Evolutionary conservation across 1,140 invertebrate genomes (phyloP).

Genomic region (Temnothorax longispinosus): DNA sequence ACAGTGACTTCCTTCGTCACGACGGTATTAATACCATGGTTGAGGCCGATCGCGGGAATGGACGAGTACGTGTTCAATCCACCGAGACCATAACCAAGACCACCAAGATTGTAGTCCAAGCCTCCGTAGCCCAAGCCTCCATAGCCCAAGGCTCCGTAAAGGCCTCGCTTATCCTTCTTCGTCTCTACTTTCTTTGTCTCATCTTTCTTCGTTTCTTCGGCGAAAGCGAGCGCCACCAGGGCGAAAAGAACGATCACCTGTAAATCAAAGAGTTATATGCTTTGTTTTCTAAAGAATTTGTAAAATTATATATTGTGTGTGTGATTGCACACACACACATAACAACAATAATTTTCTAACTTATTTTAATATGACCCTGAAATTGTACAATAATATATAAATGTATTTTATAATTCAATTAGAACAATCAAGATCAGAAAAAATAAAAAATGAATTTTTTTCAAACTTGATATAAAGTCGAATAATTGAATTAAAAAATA

Average conservation of each 20-base stretch:
- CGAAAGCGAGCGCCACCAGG: conserved; percentile 77
- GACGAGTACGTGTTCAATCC: conserved; percentile 29
- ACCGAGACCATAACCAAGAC: not conserved
- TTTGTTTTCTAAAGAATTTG: not conserved
- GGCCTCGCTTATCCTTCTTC: conserved; percentile 80
- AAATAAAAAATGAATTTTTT: not conserved
- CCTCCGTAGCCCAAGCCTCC: conserved; percentile 75
- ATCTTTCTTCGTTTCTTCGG: conserved; percentile 63
- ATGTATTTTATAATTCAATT: not conserved
- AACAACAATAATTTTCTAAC: not conserved
- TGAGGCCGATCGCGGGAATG: conserved; percentile 32
- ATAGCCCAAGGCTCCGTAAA: conserved; percentile 75
- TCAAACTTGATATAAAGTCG: not conserved
- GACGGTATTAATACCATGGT: conserved; percentile 73
- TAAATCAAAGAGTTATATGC: conserved; percentile 3
- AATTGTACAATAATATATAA: not conserved
- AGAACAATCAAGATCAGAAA: not conserved
- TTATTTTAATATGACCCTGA: not conserved
- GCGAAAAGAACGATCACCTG: conserved; percentile 76
- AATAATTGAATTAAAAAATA: not conserved
- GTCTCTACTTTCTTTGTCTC: conserved; percentile 38
- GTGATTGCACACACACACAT: not conserved
- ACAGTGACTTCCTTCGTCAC: conserved; percentile 82
- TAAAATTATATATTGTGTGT: not conserved
- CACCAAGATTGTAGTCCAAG: conserved; percentile 71